A percentile compares a stretch with the other conserved stretches of the same genome.
Conservation (phyloP, 2,797 vertebrate genomes). For the Cirrhinus mrigala region DNA sequence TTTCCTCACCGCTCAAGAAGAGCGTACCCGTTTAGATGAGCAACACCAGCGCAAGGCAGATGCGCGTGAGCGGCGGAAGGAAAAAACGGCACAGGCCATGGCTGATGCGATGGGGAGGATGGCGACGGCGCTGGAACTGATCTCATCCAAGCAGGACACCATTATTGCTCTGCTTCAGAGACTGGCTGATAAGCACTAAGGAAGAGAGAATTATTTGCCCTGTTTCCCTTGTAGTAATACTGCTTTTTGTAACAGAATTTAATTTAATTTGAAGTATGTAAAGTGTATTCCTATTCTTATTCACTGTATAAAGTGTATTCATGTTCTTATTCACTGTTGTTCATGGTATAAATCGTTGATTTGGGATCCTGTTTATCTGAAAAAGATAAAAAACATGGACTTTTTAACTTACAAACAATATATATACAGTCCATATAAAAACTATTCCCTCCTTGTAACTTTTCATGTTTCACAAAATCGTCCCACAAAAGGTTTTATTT, state of each 20-base stretch:
- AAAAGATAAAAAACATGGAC: background rate
- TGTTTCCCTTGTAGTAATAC: background rate
- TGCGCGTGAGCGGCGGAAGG: conserved; percentile 91
- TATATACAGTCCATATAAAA: too few species aligned
- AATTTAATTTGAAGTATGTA: background rate
- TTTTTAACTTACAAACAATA: background rate
- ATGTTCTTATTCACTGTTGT: background rate
- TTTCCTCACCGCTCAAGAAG: conserved; percentile 89
- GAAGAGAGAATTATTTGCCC: background rate
- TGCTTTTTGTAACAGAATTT: background rate
- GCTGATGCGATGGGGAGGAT: conserved; percentile 86
- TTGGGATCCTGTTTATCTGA: background rate
- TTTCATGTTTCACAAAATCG: background rate
- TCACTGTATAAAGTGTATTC: background rate
- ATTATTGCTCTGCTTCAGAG: conserved; percentile 64
- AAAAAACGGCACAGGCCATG: conserved; percentile 91
- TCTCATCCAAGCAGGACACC: conserved; percentile 62
- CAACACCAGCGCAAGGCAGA: conserved; percentile 89
- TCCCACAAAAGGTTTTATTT: background rate
- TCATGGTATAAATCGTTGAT: background rate
- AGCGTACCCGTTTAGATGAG: conserved; percentile 88
- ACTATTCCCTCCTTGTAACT: background rate
- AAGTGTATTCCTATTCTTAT: background rate
- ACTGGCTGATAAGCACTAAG: conserved; percentile 57
- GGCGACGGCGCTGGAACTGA: conserved; percentile 64